Percentiles rank a stretch among this genome's conserved stretches.
These are phyloP conservation scores for Bombus haemorrhoidalis DNA, from an alignment of 1,140 invertebrate genomes.

Conservation along the genomic window DNA sequence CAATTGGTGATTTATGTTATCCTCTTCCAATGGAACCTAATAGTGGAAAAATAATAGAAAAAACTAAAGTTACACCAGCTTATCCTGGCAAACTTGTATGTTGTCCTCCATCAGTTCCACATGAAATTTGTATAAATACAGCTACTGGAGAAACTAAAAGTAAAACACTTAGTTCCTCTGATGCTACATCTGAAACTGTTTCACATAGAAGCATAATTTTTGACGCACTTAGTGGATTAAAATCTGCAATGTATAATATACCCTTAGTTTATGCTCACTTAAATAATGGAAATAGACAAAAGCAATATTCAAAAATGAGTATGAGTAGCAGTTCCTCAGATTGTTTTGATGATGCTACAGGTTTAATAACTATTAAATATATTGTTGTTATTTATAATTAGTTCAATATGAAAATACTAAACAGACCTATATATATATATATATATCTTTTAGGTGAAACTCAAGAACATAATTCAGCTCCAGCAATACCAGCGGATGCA, in stretches of 20 bases:
- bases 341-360: slow-evolving; percentile 30
- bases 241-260: not conserved
- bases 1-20: slow-evolving; percentile 60
- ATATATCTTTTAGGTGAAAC: slow-evolving; percentile 27
- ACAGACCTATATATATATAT: no score
- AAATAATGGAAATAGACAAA: not conserved
- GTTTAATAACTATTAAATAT: slow-evolving; percentile 15
- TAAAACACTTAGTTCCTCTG: not conserved
- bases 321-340: not conserved
- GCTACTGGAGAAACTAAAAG: slow-evolving; percentile 37
- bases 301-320: not conserved
- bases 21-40: slow-evolving; percentile 23
- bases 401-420: not conserved
- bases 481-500: slow-evolving; percentile 76
- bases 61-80: slow-evolving; percentile 58
- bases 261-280: not conserved
- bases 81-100: slow-evolving; percentile 59
- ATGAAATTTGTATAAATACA: slow-evolving; percentile 48
- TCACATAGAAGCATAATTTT: not conserved
- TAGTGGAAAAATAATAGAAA: slow-evolving; percentile 33
- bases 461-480: slow-evolving; percentile 44
- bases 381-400: not conserved
- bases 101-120: slow-evolving; percentile 10
- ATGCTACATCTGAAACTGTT: not conserved
- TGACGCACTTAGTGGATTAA: not conserved